Conservation (phyloP, 2,888 invertebrate genomes). For the Geotrupes spiniger region DNA sequence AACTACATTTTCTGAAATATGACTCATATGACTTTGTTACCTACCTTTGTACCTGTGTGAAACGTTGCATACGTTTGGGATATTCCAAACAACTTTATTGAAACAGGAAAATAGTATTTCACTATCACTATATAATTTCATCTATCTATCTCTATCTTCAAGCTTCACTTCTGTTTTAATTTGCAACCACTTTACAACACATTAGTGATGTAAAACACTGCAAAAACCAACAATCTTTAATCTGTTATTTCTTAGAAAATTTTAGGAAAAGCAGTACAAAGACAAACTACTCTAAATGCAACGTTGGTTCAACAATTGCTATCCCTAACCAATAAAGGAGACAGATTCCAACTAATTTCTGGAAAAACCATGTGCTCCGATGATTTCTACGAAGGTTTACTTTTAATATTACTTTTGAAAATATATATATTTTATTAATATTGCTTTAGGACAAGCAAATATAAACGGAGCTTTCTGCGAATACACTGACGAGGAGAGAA, state of each 20-base stretch:
- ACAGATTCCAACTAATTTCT: constrained; percentile 54
- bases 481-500: constrained; percentile 62
- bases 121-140: too few species aligned
- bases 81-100: too few species aligned
- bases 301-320: constrained; percentile 54
- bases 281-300: constrained; percentile 57
- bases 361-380: constrained; percentile 76
- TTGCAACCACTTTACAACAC: too few species aligned
- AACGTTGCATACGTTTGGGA: too few species aligned
- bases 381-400: constrained; percentile 75
- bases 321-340: constrained; percentile 44
- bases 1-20: too few species aligned
- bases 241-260: constrained; percentile 48
- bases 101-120: too few species aligned
- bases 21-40: too few species aligned
- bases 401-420: background rate
- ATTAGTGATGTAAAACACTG: too few species aligned
- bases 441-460: constrained; percentile 66
- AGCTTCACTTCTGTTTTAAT: too few species aligned
- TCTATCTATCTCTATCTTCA: too few species aligned
- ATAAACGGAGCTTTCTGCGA: constrained; percentile 74
- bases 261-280: constrained; percentile 53
- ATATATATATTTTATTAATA: background rate
- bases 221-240: too few species aligned
- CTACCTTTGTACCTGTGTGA: too few species aligned